Conservation (phyloP, 2,797 vertebrate genomes). For the Percopsis omiscomaycus region DNA sequence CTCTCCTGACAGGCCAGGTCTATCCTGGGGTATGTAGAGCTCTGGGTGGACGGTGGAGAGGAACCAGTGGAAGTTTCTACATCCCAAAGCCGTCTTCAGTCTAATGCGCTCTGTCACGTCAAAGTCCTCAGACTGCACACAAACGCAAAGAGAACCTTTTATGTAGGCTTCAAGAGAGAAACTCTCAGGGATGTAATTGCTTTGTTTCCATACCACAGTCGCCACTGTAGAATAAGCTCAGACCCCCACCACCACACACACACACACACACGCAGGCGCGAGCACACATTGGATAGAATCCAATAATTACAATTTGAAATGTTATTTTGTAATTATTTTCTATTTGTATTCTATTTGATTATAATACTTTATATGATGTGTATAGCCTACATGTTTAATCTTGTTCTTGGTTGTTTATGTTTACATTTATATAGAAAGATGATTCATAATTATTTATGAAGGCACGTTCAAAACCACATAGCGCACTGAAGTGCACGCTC, state of each 20-base stretch:
- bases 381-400: too few species aligned
- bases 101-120: constrained; percentile 80
- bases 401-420: too few species aligned
- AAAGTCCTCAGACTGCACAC: constrained; percentile 76
- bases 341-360: too few species aligned
- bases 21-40: constrained; percentile 74
- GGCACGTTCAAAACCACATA: too few species aligned
- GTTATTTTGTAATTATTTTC: too few species aligned
- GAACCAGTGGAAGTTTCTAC: constrained; percentile 87
- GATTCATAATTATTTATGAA: too few species aligned
- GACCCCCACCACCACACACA: neutral
- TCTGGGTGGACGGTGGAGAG: constrained; percentile 82
- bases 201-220: too few species aligned
- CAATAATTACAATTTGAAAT: too few species aligned
- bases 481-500: constrained; percentile 6
- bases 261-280: neutral
- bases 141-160: constrained; percentile 10
- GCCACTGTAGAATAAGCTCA: too few species aligned
- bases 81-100: constrained; percentile 80
- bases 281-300: neutral
- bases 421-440: too few species aligned
- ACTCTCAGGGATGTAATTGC: neutral
- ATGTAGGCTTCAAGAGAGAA: neutral
- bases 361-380: too few species aligned
- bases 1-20: constrained; percentile 70